phyloP scores from a whole-genome alignment of 2,888 invertebrate genomes.

The Lysandra coridon region DNA sequence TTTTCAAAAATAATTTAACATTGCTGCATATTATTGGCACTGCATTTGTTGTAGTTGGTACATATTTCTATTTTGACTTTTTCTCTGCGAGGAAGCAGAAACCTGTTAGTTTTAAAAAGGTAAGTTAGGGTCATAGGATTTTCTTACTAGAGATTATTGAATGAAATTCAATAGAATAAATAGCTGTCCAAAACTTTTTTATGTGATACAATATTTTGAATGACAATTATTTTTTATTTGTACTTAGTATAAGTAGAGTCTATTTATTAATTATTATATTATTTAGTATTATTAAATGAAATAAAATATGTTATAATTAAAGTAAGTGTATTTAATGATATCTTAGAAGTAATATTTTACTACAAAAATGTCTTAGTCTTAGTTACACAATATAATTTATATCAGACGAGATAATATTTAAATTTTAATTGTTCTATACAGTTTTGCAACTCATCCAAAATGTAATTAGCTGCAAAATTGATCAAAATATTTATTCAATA shows the following conservation, averaged over 20 bases:
- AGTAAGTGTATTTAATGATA: slow-evolving; percentile 15
- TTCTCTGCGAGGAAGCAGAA: slow-evolving; percentile 56
- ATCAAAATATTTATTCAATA: slow-evolving; percentile 28
- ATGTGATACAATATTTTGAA: not conserved
- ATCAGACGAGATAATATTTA: slow-evolving; percentile 19
- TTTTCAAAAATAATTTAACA: slow-evolving; percentile 72
- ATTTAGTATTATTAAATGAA: not conserved
- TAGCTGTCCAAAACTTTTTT: not conserved
- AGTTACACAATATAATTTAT: slow-evolving; percentile 6
- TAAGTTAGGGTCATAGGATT: slow-evolving; percentile 29
- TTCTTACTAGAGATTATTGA: not conserved
- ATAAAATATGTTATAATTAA: not conserved
- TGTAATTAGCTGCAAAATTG: slow-evolving; percentile 33
- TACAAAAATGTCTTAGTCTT: slow-evolving; percentile 22
- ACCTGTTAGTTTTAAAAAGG: slow-evolving; percentile 55
- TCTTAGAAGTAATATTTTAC: slow-evolving; percentile 23
- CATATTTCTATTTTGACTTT: slow-evolving; percentile 69
- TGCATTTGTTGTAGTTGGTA: slow-evolving; percentile 61
- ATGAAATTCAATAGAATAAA: not conserved
- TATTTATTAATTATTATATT: not conserved
- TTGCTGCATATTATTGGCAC: slow-evolving; percentile 62
- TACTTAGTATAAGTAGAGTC: not conserved
- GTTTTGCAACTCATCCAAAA: slow-evolving; percentile 32
- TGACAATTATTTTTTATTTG: not conserved
- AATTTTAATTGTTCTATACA: slow-evolving; percentile 29